Evolutionary conservation across 1,140 invertebrate genomes (phyloP), one percentile per base, ranked within the genome.

Genomic region (Magallana angulata): DNA sequence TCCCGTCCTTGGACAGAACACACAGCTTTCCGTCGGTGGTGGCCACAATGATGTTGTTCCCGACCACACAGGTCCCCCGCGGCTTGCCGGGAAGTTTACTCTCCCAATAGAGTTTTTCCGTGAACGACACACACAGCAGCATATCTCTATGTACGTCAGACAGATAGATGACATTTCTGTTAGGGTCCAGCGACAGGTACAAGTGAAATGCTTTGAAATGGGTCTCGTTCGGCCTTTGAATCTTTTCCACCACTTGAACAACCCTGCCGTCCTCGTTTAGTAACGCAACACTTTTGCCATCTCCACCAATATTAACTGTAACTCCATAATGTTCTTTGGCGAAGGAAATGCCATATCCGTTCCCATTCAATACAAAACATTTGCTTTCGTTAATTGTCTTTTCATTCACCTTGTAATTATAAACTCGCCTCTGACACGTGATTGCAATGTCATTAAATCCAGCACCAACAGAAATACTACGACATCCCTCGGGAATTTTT

Each of bases 141-240:
- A 18, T 84, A 84, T 84, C 58, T 16, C 57, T 84, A 18, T 84
- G 12, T n/a, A 84, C 82, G 56, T 84, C 82, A 1, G 82, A 84
- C 11, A 84, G 56, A 64, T 84, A 84, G 3, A 84, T 58, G 9
- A 62, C 57, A 60, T 62, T 59, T 62, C 59, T 84, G 57, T 36
- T 9, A 12, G 59, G 59, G 16, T 84, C 59, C 57, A 84, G 30
- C 48, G 82, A 24, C n/a, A 84, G 11, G 11, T 84, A 84, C 24
- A 84, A 3, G 30, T 60, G 58, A 84, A 84, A 84, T n/a, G 18
- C 56, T 30, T 60, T 59, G 57, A 59, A 62, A 6, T 18, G 56
- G 30, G 57, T 60, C 56, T 62, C 82, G 9, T 62, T 36, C 8
- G 57, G 57, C 36, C 24, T 62, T 60, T 59, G 24, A 36, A 60